Evolutionary conservation across 2,888 invertebrate genomes (phyloP), one percentile per base, ranked within the genome.

Genomic region (Rhorus exstirpatorius): DNA sequence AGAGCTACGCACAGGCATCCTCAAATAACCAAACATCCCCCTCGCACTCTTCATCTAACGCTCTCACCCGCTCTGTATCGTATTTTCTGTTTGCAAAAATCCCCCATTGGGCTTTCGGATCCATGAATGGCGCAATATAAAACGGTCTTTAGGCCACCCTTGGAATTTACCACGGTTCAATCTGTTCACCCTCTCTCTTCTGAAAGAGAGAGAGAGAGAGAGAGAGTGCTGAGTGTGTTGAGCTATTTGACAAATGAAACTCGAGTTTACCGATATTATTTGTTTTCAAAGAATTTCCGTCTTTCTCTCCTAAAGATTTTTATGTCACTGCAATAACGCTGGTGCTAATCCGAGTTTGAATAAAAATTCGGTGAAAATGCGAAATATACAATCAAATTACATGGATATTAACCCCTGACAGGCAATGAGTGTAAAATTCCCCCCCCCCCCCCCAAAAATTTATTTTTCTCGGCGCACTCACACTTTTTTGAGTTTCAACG

Each of bases 61-160:
- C 35, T 60, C 51, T 38, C 49, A 12, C 31, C 26, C 55, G 1
- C 21, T 24, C 41, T 24, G n/a, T 21, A 19, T 17, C 21, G 53
- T 44, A 46, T 58, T 58, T 51, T 51, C 19, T 26, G 53, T 51
- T 7, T 21, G 1, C 70, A 46, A 19, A 49, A 58, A 67, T 53
- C 19, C 67, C 81, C 84, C 85, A 86, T 87, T 87, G 80, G 49
- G 26, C 72, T 55, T 44, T 55, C 65, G 79, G 76, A 79, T 76
- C 76, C 83, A 85, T 88, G 84, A 88, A 88, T 87, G 86, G 75
- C 81, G 21, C 46, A 67, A 35, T 14, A 12, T n/a, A n/a, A 58
- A 58, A 79, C 53, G 21, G 58, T 60, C 49, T 21, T 17, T 46
- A 65, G 44, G 51, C 26, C 61, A 17, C 82, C 76, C 82, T 63